Conservation (phyloP, 1,140 invertebrate species). For the Coptotermes formosanus region DNA sequence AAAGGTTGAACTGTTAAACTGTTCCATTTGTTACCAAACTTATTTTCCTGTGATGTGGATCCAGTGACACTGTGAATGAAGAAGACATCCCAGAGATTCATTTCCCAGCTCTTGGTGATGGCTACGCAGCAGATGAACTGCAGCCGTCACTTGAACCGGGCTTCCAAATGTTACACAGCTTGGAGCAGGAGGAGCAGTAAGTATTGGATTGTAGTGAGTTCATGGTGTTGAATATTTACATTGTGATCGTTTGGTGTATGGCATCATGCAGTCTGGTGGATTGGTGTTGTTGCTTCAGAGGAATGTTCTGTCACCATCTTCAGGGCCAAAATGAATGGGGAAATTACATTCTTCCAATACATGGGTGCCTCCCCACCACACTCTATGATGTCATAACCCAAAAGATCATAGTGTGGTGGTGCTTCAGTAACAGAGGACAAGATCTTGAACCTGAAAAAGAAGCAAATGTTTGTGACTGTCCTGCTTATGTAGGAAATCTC, state of each 20-base stretch:
- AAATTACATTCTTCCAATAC: too few species aligned
- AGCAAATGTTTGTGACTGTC: background rate
- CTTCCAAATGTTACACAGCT: slow-evolving; percentile 53
- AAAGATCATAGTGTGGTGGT: background rate
- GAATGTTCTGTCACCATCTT: too few species aligned
- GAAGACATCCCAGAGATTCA: slow-evolving; percentile 49
- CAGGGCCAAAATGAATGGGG: too few species aligned
- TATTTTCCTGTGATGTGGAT: slow-evolving; percentile 10
- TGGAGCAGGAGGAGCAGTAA: slow-evolving; percentile 51
- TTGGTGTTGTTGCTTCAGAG: too few species aligned
- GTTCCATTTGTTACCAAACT: too few species aligned
- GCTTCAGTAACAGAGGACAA: background rate
- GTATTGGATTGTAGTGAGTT: background rate
- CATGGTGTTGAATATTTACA: background rate
- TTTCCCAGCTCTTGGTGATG: slow-evolving; percentile 43
- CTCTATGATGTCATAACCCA: background rate
- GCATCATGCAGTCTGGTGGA: too few species aligned
- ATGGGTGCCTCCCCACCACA: too few species aligned
- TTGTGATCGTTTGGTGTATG: too few species aligned
- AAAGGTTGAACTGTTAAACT: too few species aligned
- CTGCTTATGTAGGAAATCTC: background rate
- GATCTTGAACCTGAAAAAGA: background rate
- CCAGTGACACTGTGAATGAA: slow-evolving; percentile 37
- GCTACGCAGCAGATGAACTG: slow-evolving; percentile 42
- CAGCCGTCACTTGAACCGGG: slow-evolving; percentile 52